These are phyloP conservation scores for Bufo gargarizans DNA, from an alignment of 2,113 vertebrate species.

Conservation along the genomic window DNA sequence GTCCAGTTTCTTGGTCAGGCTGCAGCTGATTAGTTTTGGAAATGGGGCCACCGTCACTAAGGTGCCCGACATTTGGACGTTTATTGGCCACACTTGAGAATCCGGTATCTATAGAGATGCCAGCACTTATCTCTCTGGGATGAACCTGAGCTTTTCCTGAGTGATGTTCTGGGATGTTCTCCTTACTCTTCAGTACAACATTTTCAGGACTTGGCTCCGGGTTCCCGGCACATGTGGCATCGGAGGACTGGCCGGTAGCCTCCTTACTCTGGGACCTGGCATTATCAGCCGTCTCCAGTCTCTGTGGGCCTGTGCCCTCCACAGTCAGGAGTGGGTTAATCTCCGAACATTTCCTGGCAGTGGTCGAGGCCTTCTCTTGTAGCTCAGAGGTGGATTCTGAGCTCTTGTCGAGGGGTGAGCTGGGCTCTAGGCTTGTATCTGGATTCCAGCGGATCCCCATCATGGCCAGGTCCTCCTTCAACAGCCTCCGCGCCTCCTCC, in stretches of 20 bases:
- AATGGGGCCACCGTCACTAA: too few species aligned
- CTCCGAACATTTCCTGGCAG: background rate
- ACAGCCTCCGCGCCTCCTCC: constrained; percentile 85
- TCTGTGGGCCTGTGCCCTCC: too few species aligned
- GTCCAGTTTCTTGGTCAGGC: constrained; percentile 25
- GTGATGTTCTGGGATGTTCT: background rate
- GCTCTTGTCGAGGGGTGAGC: constrained; percentile 52
- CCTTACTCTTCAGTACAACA: background rate
- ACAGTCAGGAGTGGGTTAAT: background rate
- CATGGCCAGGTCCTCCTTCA: constrained; percentile 86
- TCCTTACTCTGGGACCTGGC: background rate
- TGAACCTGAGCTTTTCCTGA: background rate
- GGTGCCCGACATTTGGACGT: background rate
- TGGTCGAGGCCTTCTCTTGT: constrained; percentile 36
- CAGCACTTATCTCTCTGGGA: background rate
- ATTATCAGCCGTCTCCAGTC: background rate
- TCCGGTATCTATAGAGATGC: background rate
- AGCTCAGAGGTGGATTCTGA: constrained; percentile 60
- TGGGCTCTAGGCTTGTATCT: constrained; percentile 53
- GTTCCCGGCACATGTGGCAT: too few species aligned
- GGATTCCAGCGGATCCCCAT: constrained; percentile 89
- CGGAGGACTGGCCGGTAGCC: background rate
- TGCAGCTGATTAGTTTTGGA: background rate
- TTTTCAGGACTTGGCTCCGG: background rate
- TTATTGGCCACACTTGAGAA: background rate